Conservation (phyloP, 2,888 invertebrate species). For the Leucoptera coffeella region DNA sequence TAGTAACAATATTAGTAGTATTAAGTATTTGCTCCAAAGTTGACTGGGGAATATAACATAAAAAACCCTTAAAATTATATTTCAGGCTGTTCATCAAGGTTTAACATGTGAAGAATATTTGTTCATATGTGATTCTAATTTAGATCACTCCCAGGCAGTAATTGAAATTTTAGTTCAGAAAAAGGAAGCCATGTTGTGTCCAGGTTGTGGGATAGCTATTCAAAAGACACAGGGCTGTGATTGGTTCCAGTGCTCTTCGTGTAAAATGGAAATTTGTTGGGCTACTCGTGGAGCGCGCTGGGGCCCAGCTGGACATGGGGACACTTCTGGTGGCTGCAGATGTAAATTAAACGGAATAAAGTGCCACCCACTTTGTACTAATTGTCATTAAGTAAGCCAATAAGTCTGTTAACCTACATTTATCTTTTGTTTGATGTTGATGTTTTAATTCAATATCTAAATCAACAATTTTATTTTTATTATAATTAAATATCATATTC, state of each 20-base stretch:
- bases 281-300: constrained; percentile 72
- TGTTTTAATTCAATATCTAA: too few species aligned
- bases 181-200: constrained; percentile 84
- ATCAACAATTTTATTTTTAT: too few species aligned
- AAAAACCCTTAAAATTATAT: too few species aligned
- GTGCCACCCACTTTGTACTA: constrained; percentile 82
- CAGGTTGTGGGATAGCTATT: constrained; percentile 70
- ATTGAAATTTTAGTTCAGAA: constrained; percentile 74
- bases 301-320: constrained; percentile 70
- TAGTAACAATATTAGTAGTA: too few species aligned
- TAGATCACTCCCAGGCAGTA: constrained; percentile 63
- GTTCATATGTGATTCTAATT: constrained; percentile 59
- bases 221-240: constrained; percentile 94
- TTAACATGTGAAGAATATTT: constrained; percentile 79
- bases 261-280: constrained; percentile 93
- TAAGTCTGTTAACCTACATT: too few species aligned
- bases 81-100: constrained; percentile 72
- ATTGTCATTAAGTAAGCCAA: constrained; percentile 89
- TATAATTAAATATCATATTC: too few species aligned
- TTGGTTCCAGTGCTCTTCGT: constrained; percentile 86
- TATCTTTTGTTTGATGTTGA: too few species aligned
- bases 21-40: too few species aligned
- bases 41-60: too few species aligned
- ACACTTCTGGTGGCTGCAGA: constrained; percentile 76
- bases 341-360: constrained; percentile 75